Evolutionary conservation across 2,113 vertebrate species (phyloP).

Genomic region (Hemichromis elongatus): DNA sequence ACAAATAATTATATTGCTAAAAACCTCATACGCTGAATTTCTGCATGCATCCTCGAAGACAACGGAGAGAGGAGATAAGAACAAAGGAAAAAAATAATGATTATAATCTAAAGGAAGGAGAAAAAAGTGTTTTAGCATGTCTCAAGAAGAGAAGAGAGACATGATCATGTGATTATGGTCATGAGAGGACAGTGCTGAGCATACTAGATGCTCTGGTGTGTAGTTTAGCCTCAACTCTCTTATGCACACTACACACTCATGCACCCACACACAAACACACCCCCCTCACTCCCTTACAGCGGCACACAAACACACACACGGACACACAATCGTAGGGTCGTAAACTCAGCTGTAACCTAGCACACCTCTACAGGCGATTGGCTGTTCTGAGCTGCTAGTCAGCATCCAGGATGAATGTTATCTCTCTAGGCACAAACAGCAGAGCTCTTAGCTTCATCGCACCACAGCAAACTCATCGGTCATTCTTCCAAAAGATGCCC

Average conservation of each 20-base stretch:
- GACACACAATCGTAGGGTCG: slow-evolving; percentile 1
- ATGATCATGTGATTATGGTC: slow-evolving; percentile 1
- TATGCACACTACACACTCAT: slow-evolving; percentile 33
- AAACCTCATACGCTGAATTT: slow-evolving; percentile 65
- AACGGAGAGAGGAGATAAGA: slow-evolving; percentile 25
- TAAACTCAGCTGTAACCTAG: slow-evolving; percentile 59
- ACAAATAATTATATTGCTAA: slow-evolving; percentile 45
- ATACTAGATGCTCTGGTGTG: slow-evolving; percentile 27
- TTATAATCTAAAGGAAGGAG: not conserved
- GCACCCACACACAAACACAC: slow-evolving; percentile 3
- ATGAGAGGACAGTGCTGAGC: slow-evolving; percentile 34
- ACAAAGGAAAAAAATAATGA: not conserved
- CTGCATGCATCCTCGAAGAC: slow-evolving; percentile 67
- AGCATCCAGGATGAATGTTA: slow-evolving; percentile 64
- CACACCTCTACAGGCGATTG: slow-evolving; percentile 41
- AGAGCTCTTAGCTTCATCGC: slow-evolving; percentile 49
- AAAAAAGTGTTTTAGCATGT: slow-evolving; percentile 50
- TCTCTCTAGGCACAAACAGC: slow-evolving; percentile 67
- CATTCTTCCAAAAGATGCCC: slow-evolving; percentile 53
- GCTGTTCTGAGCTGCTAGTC: slow-evolving; percentile 53
- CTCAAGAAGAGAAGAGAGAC: slow-evolving; percentile 22
- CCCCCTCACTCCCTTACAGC: not conserved
- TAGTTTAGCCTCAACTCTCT: slow-evolving; percentile 53
- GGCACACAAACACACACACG: not conserved
- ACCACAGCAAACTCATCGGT: slow-evolving; percentile 22